Evolutionary conservation across 2,113 vertebrate genomes (phyloP).

Genomic region (Hemiprocne comata): DNA sequence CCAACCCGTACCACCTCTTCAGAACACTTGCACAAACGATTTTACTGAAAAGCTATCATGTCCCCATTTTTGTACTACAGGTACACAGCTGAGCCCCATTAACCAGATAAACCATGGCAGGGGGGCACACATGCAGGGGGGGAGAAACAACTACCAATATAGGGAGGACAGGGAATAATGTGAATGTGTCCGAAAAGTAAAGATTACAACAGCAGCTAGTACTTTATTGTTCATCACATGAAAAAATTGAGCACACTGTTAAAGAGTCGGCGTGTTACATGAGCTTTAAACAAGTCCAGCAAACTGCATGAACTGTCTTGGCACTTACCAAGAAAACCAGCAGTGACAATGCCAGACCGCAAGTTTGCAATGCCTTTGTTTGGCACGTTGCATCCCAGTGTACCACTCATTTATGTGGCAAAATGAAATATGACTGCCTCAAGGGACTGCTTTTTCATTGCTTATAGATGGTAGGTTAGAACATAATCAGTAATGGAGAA

Average conservation of each 20-base stretch:
- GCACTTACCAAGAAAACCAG: neutral
- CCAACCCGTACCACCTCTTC: neutral
- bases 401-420: neutral
- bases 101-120: neutral
- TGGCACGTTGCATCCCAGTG: neutral
- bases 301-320: neutral
- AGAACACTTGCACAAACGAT: neutral
- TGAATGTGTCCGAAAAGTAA: neutral
- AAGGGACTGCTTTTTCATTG: neutral
- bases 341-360: neutral
- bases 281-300: neutral
- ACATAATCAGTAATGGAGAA: neutral
- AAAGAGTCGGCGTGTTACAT: fast-evolving
- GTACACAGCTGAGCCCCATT: neutral
- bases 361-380: neutral
- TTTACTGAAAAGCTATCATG: neutral
- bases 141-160: neutral
- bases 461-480: constrained; percentile 10
- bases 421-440: constrained; percentile 1
- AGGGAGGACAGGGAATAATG: neutral
- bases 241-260: fast-evolving
- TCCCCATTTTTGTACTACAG: neutral
- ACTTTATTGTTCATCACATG: neutral
- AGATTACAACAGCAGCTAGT: neutral
- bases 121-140: neutral